These are phyloP conservation scores for Drosophila pseudotakahashii DNA, from an alignment of 2,888 invertebrate genomes.

Conservation along the genomic window DNA sequence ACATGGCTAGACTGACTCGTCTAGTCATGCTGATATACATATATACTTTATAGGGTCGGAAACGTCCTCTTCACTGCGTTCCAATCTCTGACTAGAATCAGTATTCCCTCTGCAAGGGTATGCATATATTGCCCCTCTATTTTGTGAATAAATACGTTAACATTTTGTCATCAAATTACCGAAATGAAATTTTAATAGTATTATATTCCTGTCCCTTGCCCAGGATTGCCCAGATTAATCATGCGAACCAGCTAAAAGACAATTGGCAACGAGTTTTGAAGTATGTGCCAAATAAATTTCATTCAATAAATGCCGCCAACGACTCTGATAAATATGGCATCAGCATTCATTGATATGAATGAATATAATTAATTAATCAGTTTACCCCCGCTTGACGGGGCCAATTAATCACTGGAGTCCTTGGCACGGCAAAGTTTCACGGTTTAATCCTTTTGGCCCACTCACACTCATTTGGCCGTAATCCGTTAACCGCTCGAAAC, in stretches of 20 bases:
- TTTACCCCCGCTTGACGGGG: constrained; percentile 4
- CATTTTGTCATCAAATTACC: background rate
- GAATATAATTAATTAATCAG: constrained; percentile 32
- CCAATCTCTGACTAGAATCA: no score
- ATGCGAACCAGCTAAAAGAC: no score
- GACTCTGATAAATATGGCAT: constrained; percentile 15
- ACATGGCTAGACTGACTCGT: no score
- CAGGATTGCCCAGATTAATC: background rate
- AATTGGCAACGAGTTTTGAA: constrained; percentile 2
- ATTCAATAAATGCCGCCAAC: background rate
- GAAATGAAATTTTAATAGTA: background rate
- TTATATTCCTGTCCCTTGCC: background rate
- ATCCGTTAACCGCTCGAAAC: constrained; percentile 42
- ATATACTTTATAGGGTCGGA: no score
- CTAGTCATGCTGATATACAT: no score
- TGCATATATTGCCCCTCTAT: no score
- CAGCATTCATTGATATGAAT: constrained; percentile 16
- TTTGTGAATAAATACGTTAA: no score
- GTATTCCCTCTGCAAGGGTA: no score
- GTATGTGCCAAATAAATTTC: background rate
- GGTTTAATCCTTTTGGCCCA: constrained; percentile 28
- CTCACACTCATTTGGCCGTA: constrained; percentile 24
- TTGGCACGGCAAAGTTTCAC: constrained; percentile 15
- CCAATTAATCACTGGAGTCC: constrained; percentile 20
- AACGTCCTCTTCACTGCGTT: no score